Evolutionary conservation across 2,113 vertebrate genomes (phyloP).

Genomic region (Lagopus leucura): DNA sequence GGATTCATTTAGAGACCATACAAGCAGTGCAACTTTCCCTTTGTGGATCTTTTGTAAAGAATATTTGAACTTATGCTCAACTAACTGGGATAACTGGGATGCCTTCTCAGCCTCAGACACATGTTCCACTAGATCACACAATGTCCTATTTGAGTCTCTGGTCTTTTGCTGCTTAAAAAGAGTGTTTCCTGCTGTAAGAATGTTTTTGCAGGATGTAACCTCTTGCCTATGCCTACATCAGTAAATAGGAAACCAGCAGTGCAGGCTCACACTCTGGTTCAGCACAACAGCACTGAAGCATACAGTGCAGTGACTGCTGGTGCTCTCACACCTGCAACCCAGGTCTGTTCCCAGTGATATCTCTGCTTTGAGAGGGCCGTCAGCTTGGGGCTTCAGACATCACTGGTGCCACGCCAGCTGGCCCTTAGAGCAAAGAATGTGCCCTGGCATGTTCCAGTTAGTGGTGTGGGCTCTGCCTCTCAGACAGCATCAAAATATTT

Average conservation of each 20-base stretch:
- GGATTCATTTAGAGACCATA: neutral
- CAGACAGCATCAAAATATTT: neutral
- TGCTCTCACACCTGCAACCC: rapidly evolving
- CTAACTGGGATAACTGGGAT: neutral
- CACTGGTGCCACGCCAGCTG: neutral
- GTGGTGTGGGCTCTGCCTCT: neutral
- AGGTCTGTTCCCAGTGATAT: neutral
- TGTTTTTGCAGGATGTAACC: neutral
- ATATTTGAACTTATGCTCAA: neutral
- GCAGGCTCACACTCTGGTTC: neutral
- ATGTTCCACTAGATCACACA: too few species aligned
- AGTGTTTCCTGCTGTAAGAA: neutral
- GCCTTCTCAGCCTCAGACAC: neutral
- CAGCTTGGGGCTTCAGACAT: rapidly evolving
- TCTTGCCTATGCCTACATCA: neutral
- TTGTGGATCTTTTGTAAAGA: neutral
- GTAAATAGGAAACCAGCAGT: neutral
- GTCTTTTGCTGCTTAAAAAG: neutral
- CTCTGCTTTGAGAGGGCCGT: neutral
- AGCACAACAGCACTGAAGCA: neutral
- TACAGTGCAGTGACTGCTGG: rapidly evolving
- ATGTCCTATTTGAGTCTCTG: neutral
- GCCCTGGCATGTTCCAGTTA: neutral
- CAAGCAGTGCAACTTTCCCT: neutral
- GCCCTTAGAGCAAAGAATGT: neutral